A percentile compares a stretch with the other conserved stretches of the same genome.
These are phyloP conservation scores for Epinephelus awoara DNA, from an alignment of 2,797 vertebrate genomes.

Conservation along the genomic window DNA sequence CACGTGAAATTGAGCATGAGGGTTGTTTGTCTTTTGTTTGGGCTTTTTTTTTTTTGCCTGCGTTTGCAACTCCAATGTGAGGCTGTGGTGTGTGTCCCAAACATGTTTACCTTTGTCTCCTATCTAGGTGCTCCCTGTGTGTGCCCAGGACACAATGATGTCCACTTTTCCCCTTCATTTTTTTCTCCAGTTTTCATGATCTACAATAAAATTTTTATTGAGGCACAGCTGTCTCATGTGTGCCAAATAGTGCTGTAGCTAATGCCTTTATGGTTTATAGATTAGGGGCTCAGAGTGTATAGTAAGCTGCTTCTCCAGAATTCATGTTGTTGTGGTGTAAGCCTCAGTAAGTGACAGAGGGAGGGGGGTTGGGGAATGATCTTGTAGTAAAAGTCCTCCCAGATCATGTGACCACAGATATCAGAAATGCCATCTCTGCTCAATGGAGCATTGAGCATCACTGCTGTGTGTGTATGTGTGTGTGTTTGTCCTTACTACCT, in stretches of 20 bases:
- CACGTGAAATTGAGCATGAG: constrained; percentile 69
- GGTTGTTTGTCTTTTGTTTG: constrained; percentile 73
- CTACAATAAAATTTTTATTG: constrained; percentile 35
- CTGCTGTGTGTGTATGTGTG: constrained; percentile 27
- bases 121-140: too few species aligned
- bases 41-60: background rate
- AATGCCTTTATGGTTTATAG: constrained; percentile 73
- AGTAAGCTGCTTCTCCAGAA: constrained; percentile 75
- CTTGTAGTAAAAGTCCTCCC: constrained; percentile 83
- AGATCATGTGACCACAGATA: constrained; percentile 82
- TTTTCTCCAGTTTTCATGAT: constrained; percentile 7
- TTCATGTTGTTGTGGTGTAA: constrained; percentile 76
- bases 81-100: background rate
- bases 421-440: constrained; percentile 82
- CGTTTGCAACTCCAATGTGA: background rate
- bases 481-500: background rate
- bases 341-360: constrained; percentile 71
- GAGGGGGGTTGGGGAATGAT: constrained; percentile 70
- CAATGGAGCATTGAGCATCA: constrained; percentile 66
- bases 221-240: constrained; percentile 59
- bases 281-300: constrained; percentile 58
- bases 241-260: constrained; percentile 43
- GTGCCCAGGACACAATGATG: background rate
- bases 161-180: background rate
- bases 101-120: background rate